These are phyloP conservation scores for Drosophila histrio DNA, from an alignment of 2,888 invertebrate species.

Conservation along the genomic window DNA sequence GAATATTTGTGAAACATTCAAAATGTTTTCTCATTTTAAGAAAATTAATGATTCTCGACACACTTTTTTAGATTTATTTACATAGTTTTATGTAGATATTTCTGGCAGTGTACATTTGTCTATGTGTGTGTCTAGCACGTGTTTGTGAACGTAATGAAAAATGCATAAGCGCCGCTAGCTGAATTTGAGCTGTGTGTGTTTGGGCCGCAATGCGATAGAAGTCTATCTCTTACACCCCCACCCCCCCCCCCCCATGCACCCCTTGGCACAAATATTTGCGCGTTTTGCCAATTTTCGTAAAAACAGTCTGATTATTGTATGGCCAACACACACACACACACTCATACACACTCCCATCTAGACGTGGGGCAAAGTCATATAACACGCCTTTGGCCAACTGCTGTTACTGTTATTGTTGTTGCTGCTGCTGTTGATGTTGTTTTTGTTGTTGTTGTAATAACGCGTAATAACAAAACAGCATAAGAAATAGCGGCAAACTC, in stretches of 20 bases:
- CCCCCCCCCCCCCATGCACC: not conserved
- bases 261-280: slow-evolving; percentile 59
- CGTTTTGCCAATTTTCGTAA: slow-evolving; percentile 68
- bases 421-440: slow-evolving; percentile 42
- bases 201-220: slow-evolving; percentile 11
- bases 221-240: not conserved
- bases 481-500: slow-evolving; percentile 43
- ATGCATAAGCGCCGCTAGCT: slow-evolving; percentile 71
- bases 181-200: slow-evolving; percentile 4
- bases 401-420: slow-evolving; percentile 38
- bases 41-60: too few relatives aligned
- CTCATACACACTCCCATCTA: slow-evolving; percentile 9
- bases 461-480: slow-evolving; percentile 63
- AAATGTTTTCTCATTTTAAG: too few relatives aligned
- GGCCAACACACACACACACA: slow-evolving; percentile 27
- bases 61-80: too few relatives aligned
- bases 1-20: too few relatives aligned
- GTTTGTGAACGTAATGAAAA: slow-evolving; percentile 70
- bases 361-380: slow-evolving; percentile 26
- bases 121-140: slow-evolving; percentile 62
- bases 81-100: too few relatives aligned
- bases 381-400: slow-evolving; percentile 57
- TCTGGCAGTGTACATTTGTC: slow-evolving; percentile 26
- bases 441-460: slow-evolving; percentile 62
- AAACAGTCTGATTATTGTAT: slow-evolving; percentile 67